Evolutionary conservation across 2,888 invertebrate genomes (phyloP).

Genomic region (Epiperipatus broadwayi): DNA sequence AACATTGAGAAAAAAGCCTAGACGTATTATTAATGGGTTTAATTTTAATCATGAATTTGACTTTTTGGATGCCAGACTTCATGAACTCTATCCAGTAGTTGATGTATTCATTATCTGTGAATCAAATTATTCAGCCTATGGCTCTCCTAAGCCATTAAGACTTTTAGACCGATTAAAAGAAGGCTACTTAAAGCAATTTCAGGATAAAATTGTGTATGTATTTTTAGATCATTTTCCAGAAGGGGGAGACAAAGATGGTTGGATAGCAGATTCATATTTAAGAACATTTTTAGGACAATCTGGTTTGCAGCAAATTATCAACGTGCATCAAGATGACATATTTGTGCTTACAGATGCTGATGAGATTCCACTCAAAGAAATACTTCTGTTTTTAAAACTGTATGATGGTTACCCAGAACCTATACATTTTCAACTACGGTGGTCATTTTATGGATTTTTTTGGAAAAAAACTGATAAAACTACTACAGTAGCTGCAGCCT

Average conservation of each 20-base stretch:
- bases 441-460: conserved; percentile 46
- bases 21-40: conserved; percentile 39
- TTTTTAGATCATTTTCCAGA: conserved; percentile 19
- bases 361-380: conserved; percentile 40
- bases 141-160: conserved; percentile 23
- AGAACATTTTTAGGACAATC: conserved; percentile 15
- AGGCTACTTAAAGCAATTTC: conserved; percentile 33
- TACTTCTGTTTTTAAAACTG: conserved; percentile 44
- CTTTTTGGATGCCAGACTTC: conserved; percentile 37
- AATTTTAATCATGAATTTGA: conserved; percentile 32
- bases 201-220: conserved; percentile 37
- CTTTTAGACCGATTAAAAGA: conserved; percentile 33
- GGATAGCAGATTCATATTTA: conserved; percentile 20
- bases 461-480: conserved; percentile 32
- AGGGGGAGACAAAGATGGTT: conserved; percentile 20
- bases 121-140: conserved; percentile 24
- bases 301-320: conserved; percentile 15
- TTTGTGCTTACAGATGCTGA: conserved; percentile 37
- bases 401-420: conserved; percentile 45
- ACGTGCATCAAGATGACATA: conserved; percentile 20
- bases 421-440: conserved; percentile 39
- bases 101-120: conserved; percentile 42
- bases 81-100: conserved; percentile 39
- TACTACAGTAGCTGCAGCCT: conserved; percentile 14
- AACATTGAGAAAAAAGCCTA: too few species aligned